These are phyloP conservation scores for Phyllotreta cruciferae DNA, from an alignment of 2,888 invertebrate species.

Conservation along the genomic window DNA sequence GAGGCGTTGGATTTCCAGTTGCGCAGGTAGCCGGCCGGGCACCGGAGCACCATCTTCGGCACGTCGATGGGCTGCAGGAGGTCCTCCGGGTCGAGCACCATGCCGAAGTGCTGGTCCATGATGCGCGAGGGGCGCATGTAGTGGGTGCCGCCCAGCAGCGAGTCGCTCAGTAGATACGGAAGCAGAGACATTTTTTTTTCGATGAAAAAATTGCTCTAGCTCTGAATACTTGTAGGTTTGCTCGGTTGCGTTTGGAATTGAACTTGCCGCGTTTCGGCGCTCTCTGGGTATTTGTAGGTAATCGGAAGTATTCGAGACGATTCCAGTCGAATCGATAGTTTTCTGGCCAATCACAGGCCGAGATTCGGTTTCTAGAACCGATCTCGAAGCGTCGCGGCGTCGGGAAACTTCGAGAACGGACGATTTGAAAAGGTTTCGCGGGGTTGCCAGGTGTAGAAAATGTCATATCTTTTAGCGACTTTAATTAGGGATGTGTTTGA, in stretches of 20 bases:
- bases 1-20: slow-evolving; percentile 38
- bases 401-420: background rate
- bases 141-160: slow-evolving; percentile 21
- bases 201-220: background rate
- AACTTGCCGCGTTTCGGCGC: background rate
- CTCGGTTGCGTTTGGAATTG: background rate
- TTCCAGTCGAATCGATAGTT: slow-evolving; percentile 30
- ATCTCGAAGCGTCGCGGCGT: too few species aligned
- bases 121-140: slow-evolving; percentile 32
- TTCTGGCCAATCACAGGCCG: slow-evolving; percentile 17
- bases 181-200: slow-evolving; percentile 28
- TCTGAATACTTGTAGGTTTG: background rate
- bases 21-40: slow-evolving; percentile 39
- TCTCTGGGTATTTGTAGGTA: background rate
- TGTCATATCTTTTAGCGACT: too few species aligned
- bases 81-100: slow-evolving; percentile 33
- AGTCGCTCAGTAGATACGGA: slow-evolving; percentile 31
- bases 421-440: background rate
- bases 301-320: slow-evolving; percentile 48
- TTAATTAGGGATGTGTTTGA: too few species aligned
- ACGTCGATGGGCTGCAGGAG: slow-evolving; percentile 29
- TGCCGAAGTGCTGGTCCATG: slow-evolving; percentile 35
- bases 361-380: background rate
- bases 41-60: slow-evolving; percentile 27
- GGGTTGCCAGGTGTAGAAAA: background rate